Evolutionary conservation across 2,888 invertebrate genomes (phyloP).

Genomic region (Limnephilus rhombicus): DNA sequence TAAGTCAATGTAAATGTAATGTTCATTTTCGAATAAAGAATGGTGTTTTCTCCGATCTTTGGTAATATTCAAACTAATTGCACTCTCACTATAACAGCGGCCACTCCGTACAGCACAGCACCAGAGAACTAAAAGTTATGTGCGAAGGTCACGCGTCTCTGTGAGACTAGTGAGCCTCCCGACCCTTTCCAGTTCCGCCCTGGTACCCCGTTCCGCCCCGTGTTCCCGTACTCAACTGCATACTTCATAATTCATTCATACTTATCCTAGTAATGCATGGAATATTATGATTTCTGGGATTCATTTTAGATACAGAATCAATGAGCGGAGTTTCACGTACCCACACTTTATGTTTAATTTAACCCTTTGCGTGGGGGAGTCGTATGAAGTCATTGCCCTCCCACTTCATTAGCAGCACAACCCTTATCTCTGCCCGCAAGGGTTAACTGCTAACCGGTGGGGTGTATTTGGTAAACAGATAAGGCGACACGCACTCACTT

Average conservation of each 20-base stretch:
- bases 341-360: conserved; percentile 16
- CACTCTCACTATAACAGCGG: too few species aligned
- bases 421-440: conserved; percentile 64
- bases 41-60: too few species aligned
- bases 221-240: background rate
- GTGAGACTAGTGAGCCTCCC: too few species aligned
- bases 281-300: background rate
- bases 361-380: conserved; percentile 21
- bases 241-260: background rate
- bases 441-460: conserved; percentile 58
- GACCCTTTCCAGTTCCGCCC: too few species aligned
- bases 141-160: too few species aligned
- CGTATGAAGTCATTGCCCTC: conserved; percentile 63
- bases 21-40: too few species aligned
- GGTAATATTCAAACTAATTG: too few species aligned
- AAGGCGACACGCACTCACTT: conserved; percentile 56
- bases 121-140: too few species aligned
- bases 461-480: conserved; percentile 47
- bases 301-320: background rate
- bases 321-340: background rate
- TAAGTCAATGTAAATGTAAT: too few species aligned
- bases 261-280: background rate
- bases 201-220: too few species aligned
- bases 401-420: conserved; percentile 63
- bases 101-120: too few species aligned